Conservation (phyloP, 2,113 vertebrate species). For the Chelonoidis abingdonii region DNA sequence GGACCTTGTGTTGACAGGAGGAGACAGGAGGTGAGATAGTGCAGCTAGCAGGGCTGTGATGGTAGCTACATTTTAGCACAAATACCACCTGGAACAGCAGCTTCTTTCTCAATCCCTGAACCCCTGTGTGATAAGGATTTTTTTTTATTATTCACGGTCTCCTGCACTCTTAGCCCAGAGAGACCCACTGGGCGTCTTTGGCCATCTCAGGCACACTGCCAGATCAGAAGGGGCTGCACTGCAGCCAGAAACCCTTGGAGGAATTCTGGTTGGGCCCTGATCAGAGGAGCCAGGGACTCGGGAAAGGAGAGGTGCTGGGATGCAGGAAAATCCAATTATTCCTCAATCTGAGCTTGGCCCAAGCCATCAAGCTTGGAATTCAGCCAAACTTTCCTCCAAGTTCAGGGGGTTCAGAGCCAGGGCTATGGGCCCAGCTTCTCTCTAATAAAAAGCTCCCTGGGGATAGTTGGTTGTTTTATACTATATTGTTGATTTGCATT, state of each 20-base stretch:
- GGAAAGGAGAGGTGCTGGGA: rapidly evolving
- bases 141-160: not conserved
- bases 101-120: not conserved
- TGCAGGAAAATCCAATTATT: not conserved
- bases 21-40: not conserved
- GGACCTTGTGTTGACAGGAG: not conserved
- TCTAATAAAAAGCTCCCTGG: not conserved
- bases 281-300: not conserved
- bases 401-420: not conserved
- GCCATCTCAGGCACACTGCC: not conserved
- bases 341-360: rapidly evolving
- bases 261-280: not conserved
- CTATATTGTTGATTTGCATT: conserved; percentile 23
- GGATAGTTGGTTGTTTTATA: not conserved
- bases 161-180: rapidly evolving
- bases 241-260: not conserved
- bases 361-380: not conserved
- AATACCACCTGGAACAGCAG: conserved; percentile 17
- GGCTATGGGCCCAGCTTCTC: not conserved
- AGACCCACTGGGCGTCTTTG: not conserved
- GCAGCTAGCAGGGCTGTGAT: not conserved
- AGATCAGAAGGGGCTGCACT: not conserved
- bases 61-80: conserved; percentile 16
- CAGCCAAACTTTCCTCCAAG: not conserved
- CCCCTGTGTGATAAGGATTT: not conserved